phyloP scores from a whole-genome alignment of 2,113 vertebrate species.

The Anthoscopus minutus region DNA sequence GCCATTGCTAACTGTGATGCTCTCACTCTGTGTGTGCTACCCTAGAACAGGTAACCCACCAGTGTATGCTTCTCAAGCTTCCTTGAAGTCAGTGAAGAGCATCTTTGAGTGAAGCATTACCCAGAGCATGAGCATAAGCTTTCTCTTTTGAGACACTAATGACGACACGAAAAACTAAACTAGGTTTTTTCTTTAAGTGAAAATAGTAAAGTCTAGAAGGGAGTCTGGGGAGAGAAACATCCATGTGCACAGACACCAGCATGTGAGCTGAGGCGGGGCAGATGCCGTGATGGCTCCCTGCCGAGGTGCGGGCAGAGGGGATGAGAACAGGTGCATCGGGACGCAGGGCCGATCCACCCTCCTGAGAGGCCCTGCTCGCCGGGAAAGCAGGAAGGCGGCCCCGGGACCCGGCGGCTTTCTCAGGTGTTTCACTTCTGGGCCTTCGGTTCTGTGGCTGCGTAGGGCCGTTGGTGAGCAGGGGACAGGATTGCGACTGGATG shows the following conservation, averaged over 20 bases:
- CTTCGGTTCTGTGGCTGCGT: neutral
- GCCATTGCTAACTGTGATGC: rapidly evolving
- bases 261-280: neutral
- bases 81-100: neutral
- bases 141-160: neutral
- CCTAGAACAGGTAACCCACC: neutral
- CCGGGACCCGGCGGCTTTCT: rapidly evolving
- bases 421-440: neutral
- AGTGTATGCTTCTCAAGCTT: neutral
- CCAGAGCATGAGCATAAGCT: neutral
- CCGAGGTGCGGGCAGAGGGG: neutral
- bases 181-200: neutral
- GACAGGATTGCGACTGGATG: no score
- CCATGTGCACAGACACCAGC: neutral
- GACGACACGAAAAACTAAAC: neutral
- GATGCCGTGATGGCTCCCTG: neutral
- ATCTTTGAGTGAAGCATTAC: neutral
- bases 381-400: neutral
- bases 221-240: neutral
- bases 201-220: neutral
- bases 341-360: neutral
- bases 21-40: neutral
- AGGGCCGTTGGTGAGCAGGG: neutral
- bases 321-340: neutral
- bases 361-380: neutral